Evolutionary conservation across 1,140 invertebrate species (phyloP).

Genomic region (Conopomorpha cramerella): DNA sequence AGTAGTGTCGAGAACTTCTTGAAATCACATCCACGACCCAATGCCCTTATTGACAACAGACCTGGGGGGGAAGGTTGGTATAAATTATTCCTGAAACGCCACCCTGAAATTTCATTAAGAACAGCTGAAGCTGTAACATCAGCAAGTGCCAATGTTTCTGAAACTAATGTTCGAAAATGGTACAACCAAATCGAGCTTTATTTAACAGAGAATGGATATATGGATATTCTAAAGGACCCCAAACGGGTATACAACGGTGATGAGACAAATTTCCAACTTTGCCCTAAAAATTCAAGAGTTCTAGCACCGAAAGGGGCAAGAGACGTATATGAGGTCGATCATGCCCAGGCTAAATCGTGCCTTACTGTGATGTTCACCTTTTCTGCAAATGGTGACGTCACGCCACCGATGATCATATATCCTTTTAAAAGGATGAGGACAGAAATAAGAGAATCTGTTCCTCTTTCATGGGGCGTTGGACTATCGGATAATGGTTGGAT

Average conservation of each 20-base stretch:
- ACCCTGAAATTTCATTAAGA: slow-evolving; percentile 13
- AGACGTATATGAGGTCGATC: slow-evolving; percentile 24
- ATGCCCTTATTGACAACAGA: background rate
- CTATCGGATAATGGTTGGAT: slow-evolving; percentile 24
- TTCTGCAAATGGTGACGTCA: slow-evolving; percentile 1
- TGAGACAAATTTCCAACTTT: slow-evolving; percentile 18
- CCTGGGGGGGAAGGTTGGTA: background rate
- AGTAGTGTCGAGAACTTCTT: too few species aligned
- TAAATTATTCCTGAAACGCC: slow-evolving; percentile 15
- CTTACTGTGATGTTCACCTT: slow-evolving; percentile 29
- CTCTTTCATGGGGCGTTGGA: slow-evolving; percentile 13
- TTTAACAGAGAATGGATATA: slow-evolving; percentile 8
- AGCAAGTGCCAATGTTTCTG: slow-evolving; percentile 13
- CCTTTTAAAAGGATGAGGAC: slow-evolving; percentile 10
- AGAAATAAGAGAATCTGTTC: slow-evolving; percentile 6
- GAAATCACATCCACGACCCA: background rate
- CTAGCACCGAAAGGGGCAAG: slow-evolving; percentile 20
- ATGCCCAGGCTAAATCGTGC: slow-evolving; percentile 22
- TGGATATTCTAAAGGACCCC: slow-evolving; percentile 16
- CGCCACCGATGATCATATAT: slow-evolving; percentile 7
- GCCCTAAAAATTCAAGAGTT: slow-evolving; percentile 20
- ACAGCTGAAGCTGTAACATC: slow-evolving; percentile 14
- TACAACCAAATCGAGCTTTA: slow-evolving; percentile 10
- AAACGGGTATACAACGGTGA: slow-evolving; percentile 19
- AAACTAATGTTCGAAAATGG: slow-evolving; percentile 20